A percentile compares a stretch with the other conserved stretches of the same genome.
These are phyloP conservation scores for Lucinisca nassula DNA, from an alignment of 2,888 invertebrate genomes.

Conservation along the genomic window DNA sequence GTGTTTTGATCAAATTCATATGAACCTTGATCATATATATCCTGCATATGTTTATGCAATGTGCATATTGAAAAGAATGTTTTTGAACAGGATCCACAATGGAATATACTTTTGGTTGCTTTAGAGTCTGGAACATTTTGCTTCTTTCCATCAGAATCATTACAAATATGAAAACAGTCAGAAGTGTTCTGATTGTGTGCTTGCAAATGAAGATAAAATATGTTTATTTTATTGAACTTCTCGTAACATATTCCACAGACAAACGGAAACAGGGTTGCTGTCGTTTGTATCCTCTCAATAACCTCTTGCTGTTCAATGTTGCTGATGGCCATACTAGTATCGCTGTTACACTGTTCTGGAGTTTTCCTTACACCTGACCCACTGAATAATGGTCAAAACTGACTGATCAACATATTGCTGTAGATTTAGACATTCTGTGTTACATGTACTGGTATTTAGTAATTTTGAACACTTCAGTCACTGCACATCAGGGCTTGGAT, in stretches of 20 bases:
- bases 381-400: too few species aligned
- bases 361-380: too few species aligned
- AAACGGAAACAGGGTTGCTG: not conserved
- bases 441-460: too few species aligned
- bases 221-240: constrained; percentile 3
- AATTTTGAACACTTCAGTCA: too few species aligned
- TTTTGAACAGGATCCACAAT: not conserved
- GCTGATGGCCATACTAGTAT: not conserved
- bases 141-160: not conserved
- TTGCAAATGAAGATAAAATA: constrained; percentile 1
- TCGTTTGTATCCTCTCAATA: not conserved
- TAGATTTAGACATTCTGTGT: too few species aligned
- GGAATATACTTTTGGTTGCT: not conserved
- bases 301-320: not conserved
- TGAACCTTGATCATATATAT: not conserved
- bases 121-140: not conserved
- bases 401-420: too few species aligned
- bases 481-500: too few species aligned
- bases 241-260: not conserved
- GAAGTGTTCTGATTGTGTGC: not conserved
- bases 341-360: not conserved
- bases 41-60: not conserved
- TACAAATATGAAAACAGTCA: not conserved
- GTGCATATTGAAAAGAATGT: constrained; percentile 3
- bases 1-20: not conserved